Conservation (phyloP, 2,797 vertebrate genomes). For the Labeo calbasu region DNA sequence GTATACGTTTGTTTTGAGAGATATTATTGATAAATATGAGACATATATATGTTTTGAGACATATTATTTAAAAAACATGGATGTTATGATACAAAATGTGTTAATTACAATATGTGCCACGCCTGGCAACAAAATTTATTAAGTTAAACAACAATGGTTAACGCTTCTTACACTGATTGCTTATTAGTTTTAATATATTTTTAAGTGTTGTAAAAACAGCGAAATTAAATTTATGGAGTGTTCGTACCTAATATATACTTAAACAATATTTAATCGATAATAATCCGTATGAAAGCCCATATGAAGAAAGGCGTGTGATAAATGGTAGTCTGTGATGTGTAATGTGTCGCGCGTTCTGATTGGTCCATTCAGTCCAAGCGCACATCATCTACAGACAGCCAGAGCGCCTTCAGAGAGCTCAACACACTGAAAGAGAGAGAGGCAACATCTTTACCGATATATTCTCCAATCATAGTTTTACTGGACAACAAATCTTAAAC, state of each 20-base stretch:
- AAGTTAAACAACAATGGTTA: background rate
- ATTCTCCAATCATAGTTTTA: conserved; percentile 8
- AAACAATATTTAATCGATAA: background rate
- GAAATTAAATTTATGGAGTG: background rate
- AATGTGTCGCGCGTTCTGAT: conserved; percentile 34
- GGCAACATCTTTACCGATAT: background rate
- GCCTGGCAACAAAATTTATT: background rate
- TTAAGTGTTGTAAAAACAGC: background rate
- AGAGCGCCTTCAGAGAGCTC: background rate
- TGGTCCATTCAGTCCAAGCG: conserved; percentile 35
- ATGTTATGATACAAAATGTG: background rate
- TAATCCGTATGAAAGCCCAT: background rate
- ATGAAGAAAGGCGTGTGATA: background rate
- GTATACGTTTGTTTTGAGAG: background rate
- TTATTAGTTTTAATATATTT: background rate
- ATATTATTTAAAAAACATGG: background rate
- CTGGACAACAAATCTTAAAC: conserved; percentile 20
- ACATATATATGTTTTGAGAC: background rate
- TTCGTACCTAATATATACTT: background rate
- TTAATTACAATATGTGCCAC: background rate
- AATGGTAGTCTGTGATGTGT: background rate
- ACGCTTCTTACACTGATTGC: background rate
- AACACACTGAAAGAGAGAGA: conserved; percentile 17
- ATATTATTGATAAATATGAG: no score
- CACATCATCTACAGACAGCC: background rate